Evolutionary conservation across 2,113 vertebrate species (phyloP).

Genomic region (Centrocercus urophasianus): DNA sequence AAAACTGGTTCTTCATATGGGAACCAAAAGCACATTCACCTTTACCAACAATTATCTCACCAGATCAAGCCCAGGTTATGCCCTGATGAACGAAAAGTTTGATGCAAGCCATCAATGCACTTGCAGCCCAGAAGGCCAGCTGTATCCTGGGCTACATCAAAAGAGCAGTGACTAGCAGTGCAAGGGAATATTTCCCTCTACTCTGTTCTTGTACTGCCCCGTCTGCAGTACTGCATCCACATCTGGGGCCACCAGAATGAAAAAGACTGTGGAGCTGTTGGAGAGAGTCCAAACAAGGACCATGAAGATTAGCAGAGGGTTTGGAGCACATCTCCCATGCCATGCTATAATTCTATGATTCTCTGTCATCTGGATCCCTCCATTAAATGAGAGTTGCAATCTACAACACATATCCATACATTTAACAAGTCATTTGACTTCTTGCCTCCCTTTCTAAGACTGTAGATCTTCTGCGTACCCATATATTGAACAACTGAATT

Average conservation of each 20-base stretch:
- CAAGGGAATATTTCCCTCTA: too few relatives aligned
- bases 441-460: rapidly evolving
- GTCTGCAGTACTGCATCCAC: neutral
- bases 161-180: too few relatives aligned
- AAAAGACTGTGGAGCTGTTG: neutral
- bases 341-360: neutral
- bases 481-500: neutral
- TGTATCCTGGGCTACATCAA: too few relatives aligned
- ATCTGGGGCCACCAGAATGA: neutral
- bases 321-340: too few relatives aligned
- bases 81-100: neutral
- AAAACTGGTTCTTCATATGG: neutral
- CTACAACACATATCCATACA: neutral
- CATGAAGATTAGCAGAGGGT: neutral
- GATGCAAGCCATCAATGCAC: too few relatives aligned
- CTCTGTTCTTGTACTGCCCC: too few relatives aligned
- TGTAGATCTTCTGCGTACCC: neutral
- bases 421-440: neutral
- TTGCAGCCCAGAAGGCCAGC: too few relatives aligned
- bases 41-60: neutral
- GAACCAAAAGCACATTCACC: neutral
- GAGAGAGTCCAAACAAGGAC: neutral
- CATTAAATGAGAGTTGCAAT: neutral
- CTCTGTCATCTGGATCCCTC: neutral
- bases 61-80: neutral